Evolutionary conservation across 2,113 vertebrate genomes (phyloP).

Genomic region (Halcyon malimbica): DNA sequence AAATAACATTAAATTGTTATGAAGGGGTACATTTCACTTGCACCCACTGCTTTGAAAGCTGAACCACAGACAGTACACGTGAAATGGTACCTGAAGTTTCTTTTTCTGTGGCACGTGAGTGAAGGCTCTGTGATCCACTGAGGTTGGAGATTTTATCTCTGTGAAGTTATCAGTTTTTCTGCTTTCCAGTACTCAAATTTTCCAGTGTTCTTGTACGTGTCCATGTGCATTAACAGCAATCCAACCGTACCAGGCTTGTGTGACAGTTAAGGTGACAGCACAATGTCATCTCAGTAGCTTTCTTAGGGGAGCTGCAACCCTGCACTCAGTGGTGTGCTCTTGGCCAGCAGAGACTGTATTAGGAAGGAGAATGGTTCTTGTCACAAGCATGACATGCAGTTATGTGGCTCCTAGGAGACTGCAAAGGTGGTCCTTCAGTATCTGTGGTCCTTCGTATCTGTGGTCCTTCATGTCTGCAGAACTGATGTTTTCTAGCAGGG

Average conservation of each 20-base stretch:
- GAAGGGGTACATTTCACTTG: not conserved
- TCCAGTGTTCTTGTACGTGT: not conserved
- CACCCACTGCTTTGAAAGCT: not conserved
- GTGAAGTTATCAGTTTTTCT: accelerated
- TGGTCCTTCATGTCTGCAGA: not conserved
- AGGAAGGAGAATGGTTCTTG: not conserved
- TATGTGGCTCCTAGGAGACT: not conserved
- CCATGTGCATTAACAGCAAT: not conserved
- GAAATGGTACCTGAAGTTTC: not conserved
- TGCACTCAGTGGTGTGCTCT: accelerated
- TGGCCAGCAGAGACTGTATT: not conserved
- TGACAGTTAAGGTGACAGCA: not conserved
- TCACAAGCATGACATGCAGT: accelerated
- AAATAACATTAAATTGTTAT: not conserved
- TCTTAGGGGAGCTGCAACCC: not conserved
- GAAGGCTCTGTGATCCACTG: not conserved
- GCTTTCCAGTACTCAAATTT: not conserved
- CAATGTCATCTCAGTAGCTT: not conserved
- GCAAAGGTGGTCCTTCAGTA: not conserved
- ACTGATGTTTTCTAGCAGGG: not conserved
- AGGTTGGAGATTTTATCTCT: not conserved
- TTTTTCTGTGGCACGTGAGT: not conserved
- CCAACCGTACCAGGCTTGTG: no score
- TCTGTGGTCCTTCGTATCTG: not conserved
- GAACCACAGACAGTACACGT: accelerated